phyloP scores from a whole-genome alignment of 2,888 invertebrate species.

The Drosophila neonasuta region DNA sequence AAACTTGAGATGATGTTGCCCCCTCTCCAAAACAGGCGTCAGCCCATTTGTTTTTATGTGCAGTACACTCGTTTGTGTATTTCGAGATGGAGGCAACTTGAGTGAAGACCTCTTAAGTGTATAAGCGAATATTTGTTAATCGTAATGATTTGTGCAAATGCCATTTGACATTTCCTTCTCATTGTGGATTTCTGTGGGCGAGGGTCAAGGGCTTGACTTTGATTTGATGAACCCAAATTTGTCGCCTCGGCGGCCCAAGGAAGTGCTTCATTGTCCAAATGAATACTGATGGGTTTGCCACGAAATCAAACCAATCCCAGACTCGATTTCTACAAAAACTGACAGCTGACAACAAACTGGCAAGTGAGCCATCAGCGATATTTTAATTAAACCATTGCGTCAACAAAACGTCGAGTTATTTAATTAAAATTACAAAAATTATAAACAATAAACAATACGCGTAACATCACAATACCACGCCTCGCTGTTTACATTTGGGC shows the following conservation, averaged over 20 bases:
- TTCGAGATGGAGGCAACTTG: slow-evolving; percentile 6
- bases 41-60: slow-evolving; percentile 52
- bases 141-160: slow-evolving; percentile 77
- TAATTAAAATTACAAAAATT: slow-evolving; percentile 75
- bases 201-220: slow-evolving; percentile 46
- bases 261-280: slow-evolving; percentile 64
- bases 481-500: slow-evolving; percentile 58
- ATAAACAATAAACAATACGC: slow-evolving; percentile 65
- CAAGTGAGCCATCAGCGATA: slow-evolving; percentile 68
- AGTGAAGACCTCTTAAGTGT: slow-evolving; percentile 38
- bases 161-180: slow-evolving; percentile 64
- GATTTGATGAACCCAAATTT: slow-evolving; percentile 42
- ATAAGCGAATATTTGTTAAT: slow-evolving; percentile 64
- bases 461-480: slow-evolving; percentile 1
- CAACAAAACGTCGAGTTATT: slow-evolving; percentile 57
- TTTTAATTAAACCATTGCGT: slow-evolving; percentile 53
- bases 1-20: slow-evolving; percentile 2
- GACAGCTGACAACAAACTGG: slow-evolving; percentile 39
- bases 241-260: slow-evolving; percentile 35
- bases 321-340: slow-evolving; percentile 2
- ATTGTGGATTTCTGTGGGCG: slow-evolving; percentile 26
- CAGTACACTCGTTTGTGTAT: not conserved
- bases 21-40: slow-evolving; percentile 4
- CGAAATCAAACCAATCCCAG: slow-evolving; percentile 11
- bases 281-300: slow-evolving; percentile 49